These are phyloP conservation scores for Mastigias papua DNA, from an alignment of 30 jellyfish, hydroid and myxozoan species.

Conservation along the genomic window DNA sequence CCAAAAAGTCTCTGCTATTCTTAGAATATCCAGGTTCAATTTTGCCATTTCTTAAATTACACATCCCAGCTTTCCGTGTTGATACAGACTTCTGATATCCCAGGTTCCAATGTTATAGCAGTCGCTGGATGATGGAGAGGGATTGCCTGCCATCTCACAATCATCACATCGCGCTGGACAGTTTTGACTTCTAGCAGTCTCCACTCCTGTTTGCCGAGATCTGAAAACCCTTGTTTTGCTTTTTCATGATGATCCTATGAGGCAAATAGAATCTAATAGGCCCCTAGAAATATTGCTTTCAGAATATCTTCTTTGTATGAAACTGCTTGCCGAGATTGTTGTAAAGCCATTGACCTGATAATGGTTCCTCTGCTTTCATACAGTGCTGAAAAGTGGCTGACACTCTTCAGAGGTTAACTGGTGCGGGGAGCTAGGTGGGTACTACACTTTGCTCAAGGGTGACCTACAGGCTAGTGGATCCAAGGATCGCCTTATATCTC, in stretches of 20 bases:
- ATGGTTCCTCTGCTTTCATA: neutral
- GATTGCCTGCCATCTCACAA: constrained; percentile 36
- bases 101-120: constrained; percentile 14
- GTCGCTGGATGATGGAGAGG: constrained; percentile 46
- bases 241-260: neutral
- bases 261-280: neutral
- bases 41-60: constrained; percentile 2
- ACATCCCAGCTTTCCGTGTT: neutral
- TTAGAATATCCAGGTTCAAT: neutral
- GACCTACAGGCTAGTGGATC: neutral
- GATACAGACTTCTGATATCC: constrained; percentile 1
- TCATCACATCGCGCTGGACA: constrained; percentile 17
- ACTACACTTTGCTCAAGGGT: neutral
- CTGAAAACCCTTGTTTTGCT: neutral
- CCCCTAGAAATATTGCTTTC: neutral
- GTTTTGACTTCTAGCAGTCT: neutral
- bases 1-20: constrained; percentile 6
- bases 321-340: neutral
- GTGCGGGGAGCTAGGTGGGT: neutral
- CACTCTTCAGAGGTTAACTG: neutral
- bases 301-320: neutral
- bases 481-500: neutral
- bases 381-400: neutral
- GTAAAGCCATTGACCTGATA: neutral
- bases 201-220: neutral